Percentiles rank a stretch among this genome's conserved stretches.
Evolutionary conservation across 2,797 vertebrate genomes (phyloP).

Genomic region (Tauraco hartlaubi): DNA sequence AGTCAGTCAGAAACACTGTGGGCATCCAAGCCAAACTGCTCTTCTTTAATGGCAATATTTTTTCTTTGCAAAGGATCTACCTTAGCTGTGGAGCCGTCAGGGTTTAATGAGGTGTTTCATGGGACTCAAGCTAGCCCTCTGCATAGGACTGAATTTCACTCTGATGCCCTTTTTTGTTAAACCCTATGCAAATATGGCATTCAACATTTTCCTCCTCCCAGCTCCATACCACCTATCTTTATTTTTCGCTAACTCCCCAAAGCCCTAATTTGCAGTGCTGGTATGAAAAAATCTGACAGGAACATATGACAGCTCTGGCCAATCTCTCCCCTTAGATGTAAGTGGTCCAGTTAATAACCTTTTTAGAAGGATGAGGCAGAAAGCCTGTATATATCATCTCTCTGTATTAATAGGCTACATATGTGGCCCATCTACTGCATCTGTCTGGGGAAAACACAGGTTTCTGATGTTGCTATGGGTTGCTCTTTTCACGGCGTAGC

Average conservation of each 20-base stretch:
- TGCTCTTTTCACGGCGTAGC: not conserved
- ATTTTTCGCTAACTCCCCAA: conserved; percentile 27
- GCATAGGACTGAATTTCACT: not conserved
- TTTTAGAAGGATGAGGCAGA: conserved; percentile 50
- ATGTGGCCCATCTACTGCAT: not conserved
- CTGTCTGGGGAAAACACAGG: not conserved
- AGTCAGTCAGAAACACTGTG: not conserved
- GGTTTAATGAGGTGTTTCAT: not conserved
- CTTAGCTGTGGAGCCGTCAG: not conserved
- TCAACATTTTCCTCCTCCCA: not conserved
- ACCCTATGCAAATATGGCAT: not conserved
- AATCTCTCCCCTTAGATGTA: conserved; percentile 50
- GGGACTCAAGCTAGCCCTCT: not conserved
- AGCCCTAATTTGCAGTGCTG: conserved; percentile 59
- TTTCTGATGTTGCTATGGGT: not conserved
- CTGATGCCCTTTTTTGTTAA: not conserved
- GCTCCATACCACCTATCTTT: conserved; percentile 18
- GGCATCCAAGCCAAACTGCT: not conserved
- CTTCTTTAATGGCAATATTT: not conserved
- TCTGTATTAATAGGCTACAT: conserved; percentile 43
- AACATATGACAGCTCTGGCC: conserved; percentile 56
- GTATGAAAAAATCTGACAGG: conserved; percentile 62
- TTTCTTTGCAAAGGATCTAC: not conserved
- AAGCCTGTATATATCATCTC: conserved; percentile 31
- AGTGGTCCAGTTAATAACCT: conserved; percentile 49